Evolutionary conservation across 92 coral and sea anemone species (phyloP), one percentile per base, ranked within the genome.

Genomic region (Epizoanthus stellaris): DNA sequence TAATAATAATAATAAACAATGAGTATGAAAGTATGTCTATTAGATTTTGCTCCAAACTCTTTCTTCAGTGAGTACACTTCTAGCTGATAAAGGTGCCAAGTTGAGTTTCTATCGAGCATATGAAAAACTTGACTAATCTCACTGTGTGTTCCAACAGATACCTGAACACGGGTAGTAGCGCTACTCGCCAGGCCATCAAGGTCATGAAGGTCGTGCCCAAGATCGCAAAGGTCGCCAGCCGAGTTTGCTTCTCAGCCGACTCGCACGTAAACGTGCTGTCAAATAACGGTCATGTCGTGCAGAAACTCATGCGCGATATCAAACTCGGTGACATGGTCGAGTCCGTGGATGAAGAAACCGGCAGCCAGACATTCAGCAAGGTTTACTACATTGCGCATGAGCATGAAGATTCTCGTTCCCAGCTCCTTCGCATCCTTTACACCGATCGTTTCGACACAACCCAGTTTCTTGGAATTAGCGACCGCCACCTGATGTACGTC

Each of bases 301-400:
- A 52, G 59, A 85, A 19, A 70, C 84, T 80, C 9, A 67, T 85
- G 23, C 84, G 81, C 75, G 68, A 77, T 56, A 36, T 85, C 42
- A 76, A 69, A 13, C 88, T 85, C 17, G 88, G 88, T 30, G 84
- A 85, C 17, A 76, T 75, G 88, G 73, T 85, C 42, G 88, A 85
- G 88, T 85, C 88, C 15, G 83, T 85, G 45, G 88, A 85, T 39
- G 88, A 76, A 63, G 71, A 85, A 45, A 85, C 85, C 64, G 88
- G 88, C 15, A 76, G 45, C 45, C 88, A 69, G 84, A 77, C 71
- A 13, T 85, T 73, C 88, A 85, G 88, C 53, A 75, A 62, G 67
- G 84, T 85, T 54, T 85, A 85, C 76, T 85, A 85, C 75, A 85
- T 85, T 67, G 88, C 79, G 75, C 84, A 85, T 17, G 88, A 85